Evolutionary conservation across 2,797 vertebrate species (phyloP), one percentile per base, ranked within the genome.

Genomic region (Alfaro cultratus): DNA sequence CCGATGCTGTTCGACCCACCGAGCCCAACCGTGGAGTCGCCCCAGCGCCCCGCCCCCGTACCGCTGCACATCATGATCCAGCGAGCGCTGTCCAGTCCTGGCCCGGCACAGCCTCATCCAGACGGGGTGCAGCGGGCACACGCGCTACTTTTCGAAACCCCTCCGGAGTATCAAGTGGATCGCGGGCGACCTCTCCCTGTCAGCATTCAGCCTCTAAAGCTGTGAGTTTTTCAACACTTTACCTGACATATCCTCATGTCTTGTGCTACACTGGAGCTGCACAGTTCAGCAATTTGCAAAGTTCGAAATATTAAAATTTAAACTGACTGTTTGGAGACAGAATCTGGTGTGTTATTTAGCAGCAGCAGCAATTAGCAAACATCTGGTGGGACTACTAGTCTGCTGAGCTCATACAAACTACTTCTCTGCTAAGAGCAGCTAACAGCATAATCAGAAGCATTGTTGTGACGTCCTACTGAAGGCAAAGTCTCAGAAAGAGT

Each of bases 11-110:
- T 96, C 41, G 95, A 96, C 86, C 95, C 95, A 0, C 95, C 96
- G 0, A 96, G 96, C 86, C 95, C 96, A 0, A 88, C 91, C 60
- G 90, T 76, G 0, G 96, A 94, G 0, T 43, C 91, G 2, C 94
- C 95, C 74, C 91, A 95, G 64, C 96, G 97, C 13, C 94, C 97
- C 1, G 95, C 97, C 43, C 96, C 95, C 0, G 73, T 99, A 55
- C 98, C 98, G 0, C 91, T 99, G 86, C 98, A 99, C 90, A 98
- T 99, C 91, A 98, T 98, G 91, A 99, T 99, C 93, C 98, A 99
- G 91, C 95, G 98, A 88, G 98, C 98, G 1, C 93, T 99, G 78
- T 96, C 96, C 80, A 99, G 97, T 74, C 98, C 98, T 0, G 96
- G 98, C 80, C 97, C 97, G 0, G 80, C 94, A 53, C 95, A 96